Percentiles rank a stretch among this genome's conserved stretches.
Conservation (phyloP, 2,113 vertebrate genomes). For the Takifugu bimaculatus region DNA sequence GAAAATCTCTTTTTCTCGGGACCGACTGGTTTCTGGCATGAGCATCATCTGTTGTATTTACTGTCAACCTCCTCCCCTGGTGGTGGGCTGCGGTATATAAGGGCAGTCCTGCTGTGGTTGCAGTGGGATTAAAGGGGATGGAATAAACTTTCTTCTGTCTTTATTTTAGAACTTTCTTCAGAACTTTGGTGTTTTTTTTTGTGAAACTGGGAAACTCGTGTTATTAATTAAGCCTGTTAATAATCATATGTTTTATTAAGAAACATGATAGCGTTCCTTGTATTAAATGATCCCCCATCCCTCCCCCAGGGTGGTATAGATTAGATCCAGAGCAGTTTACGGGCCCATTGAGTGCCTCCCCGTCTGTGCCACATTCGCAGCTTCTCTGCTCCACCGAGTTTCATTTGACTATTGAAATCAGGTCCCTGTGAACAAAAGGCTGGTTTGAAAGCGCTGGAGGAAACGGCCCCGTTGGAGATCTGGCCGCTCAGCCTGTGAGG, state of each 20-base stretch:
- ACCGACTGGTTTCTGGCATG: too few species aligned
- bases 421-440: conserved; percentile 52
- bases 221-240: background rate
- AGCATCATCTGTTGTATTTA: too few species aligned
- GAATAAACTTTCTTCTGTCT: too few species aligned
- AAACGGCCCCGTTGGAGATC: conserved; percentile 33
- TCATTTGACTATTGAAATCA: conserved; percentile 75
- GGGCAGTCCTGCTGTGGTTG: too few species aligned
- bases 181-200: too few species aligned
- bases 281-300: background rate
- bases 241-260: background rate
- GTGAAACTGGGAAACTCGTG: too few species aligned
- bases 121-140: too few species aligned
- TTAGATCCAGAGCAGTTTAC: background rate
- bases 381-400: conserved; percentile 16
- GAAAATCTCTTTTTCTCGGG: background rate
- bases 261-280: background rate
- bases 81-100: too few species aligned
- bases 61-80: too few species aligned
- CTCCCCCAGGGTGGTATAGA: too few species aligned
- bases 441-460: conserved; percentile 44
- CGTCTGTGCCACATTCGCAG: conserved; percentile 8
- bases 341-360: conserved; percentile 20
- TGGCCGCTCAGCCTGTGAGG: conserved; percentile 57
- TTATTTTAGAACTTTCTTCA: too few species aligned